Conservation (phyloP, 2,113 vertebrate species). For the Porphyrio hochstetteri region DNA sequence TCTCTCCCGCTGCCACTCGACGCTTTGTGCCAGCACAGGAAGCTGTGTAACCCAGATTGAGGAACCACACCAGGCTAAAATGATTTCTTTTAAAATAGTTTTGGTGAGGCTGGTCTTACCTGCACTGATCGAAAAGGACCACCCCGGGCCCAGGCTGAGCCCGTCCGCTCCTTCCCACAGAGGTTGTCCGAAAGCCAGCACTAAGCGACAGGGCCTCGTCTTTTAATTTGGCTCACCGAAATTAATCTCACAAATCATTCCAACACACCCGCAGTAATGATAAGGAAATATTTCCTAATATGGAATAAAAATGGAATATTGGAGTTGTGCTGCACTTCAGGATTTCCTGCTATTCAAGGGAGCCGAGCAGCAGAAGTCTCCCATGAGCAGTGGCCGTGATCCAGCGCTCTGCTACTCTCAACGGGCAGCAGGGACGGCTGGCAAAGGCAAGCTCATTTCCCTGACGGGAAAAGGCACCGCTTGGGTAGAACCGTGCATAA, state of each 20-base stretch:
- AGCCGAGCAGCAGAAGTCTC: constrained; percentile 17
- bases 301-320: constrained; percentile 66
- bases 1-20: neutral
- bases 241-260: neutral
- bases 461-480: neutral
- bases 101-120: neutral
- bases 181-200: fast-evolving
- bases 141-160: neutral
- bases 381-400: neutral
- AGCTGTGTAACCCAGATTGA: neutral
- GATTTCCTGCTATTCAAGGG: constrained; percentile 66
- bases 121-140: neutral
- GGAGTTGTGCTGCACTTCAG: constrained; percentile 52
- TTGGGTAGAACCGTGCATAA: neutral
- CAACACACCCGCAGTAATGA: neutral
- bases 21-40: neutral
- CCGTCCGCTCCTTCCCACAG: neutral
- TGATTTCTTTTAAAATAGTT: fast-evolving
- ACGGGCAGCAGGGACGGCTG: neutral
- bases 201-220: fast-evolving
- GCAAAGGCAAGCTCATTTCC: neutral
- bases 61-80: neutral
- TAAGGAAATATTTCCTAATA: constrained; percentile 70
- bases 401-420: neutral
- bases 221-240: neutral